Evolutionary conservation across 2,888 invertebrate genomes (phyloP), one percentile per base, ranked within the genome.

Genomic region (Dascillus cervinus): DNA sequence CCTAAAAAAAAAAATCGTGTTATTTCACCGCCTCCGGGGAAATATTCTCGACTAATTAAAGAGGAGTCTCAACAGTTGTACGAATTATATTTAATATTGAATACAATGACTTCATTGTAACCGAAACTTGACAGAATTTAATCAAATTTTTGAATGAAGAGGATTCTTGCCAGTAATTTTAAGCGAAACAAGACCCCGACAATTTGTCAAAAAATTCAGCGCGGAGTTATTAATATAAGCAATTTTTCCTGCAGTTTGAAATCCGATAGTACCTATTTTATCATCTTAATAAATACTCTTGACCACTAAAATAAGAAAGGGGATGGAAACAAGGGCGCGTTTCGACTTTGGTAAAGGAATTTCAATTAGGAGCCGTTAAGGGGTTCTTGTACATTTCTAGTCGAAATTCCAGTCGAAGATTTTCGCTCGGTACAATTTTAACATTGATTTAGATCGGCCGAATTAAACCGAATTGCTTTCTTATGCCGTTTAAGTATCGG

Each of bases 1-100:
- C 74, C 77, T 81, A 64, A 2, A 71, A 72, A 38, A 27, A 39
- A 34, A 11, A 26, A 26, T 12, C n/a, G n/a, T n/a, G n/a, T n/a
- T n/a, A n/a, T n/a, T n/a, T n/a, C n/a, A n/a, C n/a, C n/a, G n/a
- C n/a, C n/a, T n/a, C n/a, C n/a, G n/a, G n/a, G n/a, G n/a, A n/a
- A n/a, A n/a, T n/a, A n/a, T n/a, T n/a, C n/a, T n/a, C n/a, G n/a
- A n/a, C n/a, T 30, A 35, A 35, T 35, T 35, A 35, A 35, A 35
- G 29, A 14, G 34, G 30, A 21, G 26, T 27, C 23, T 35, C 23
- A 26, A 10, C 13, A 30, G 26, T 26, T 14, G 17, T 23, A 25
- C n/a, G 31, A 30, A 30, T 35, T 35, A 26, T 29, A 35, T 30
- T 33, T 35, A 35, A 35, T 35, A 35, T 30, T 29, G 22, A 22